A percentile compares a stretch with the other conserved stretches of the same genome.
These are phyloP conservation scores for Anagyrus pseudococci DNA, from an alignment of 2,888 invertebrate species.

Conservation along the genomic window DNA sequence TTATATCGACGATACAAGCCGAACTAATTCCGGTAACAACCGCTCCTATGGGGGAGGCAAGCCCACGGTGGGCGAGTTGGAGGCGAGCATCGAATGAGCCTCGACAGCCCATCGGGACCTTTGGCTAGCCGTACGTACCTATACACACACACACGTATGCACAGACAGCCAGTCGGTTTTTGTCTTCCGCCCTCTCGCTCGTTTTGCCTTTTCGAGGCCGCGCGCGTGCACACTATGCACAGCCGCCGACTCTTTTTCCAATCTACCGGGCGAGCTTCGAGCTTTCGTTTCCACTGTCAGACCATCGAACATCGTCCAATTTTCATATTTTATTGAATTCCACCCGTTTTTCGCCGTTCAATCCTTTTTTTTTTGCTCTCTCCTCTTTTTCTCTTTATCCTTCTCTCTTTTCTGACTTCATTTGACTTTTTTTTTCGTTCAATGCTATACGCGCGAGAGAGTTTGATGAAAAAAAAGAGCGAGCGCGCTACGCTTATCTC, in stretches of 20 bases:
- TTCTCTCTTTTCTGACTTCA: no score
- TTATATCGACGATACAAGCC: constrained; percentile 58
- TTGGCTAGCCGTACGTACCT: constrained; percentile 38
- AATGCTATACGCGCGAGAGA: neutral
- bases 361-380: constrained; percentile 49
- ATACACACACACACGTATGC: no score
- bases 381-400: neutral
- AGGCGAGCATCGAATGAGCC: constrained; percentile 51
- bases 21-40: constrained; percentile 61
- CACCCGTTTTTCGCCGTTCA: constrained; percentile 41
- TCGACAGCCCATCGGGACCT: constrained; percentile 48
- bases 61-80: neutral
- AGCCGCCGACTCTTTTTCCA: constrained; percentile 21
- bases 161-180: no score
- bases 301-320: constrained; percentile 55
- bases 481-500: neutral
- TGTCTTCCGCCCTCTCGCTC: constrained; percentile 35
- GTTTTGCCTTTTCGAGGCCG: constrained; percentile 34
- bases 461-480: neutral
- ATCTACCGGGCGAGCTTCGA: constrained; percentile 26
- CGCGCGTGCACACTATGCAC: constrained; percentile 42
- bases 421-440: no score
- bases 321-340: constrained; percentile 57
- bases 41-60: constrained; percentile 43
- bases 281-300: constrained; percentile 17